Evolutionary conservation across 2,113 vertebrate species (phyloP), one percentile per base, ranked within the genome.

Genomic region (Megalops atlanticus): DNA sequence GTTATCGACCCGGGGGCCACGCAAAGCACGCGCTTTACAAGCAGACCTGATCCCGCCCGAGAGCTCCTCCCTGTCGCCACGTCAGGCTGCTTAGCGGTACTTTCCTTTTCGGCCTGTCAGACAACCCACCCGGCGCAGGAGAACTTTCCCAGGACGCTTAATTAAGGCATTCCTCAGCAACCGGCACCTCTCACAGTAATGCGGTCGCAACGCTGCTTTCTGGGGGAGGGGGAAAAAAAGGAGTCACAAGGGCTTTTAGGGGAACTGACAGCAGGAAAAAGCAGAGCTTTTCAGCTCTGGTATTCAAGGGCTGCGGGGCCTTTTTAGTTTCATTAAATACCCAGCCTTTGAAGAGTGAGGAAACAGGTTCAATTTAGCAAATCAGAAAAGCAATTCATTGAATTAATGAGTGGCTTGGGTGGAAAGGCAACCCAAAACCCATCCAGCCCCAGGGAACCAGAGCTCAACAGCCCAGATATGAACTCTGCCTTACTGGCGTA

Each of bases 351-450:
- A 64, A 64, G 58, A 64, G 58, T 31, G 24, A 64, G 24, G 58
- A 64, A 64, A 64, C 18, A 64, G 58, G 58, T 27, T 64, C 58
- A 64, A 64, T 64, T 64, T 64, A 64, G 58, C 27, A 64, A 64
- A 64, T 64, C 58, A 64, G n/a, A 64, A 64, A 64, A 64, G 8
- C 24, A 31, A 64, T 64, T 64, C 58, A 64, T 64, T 64, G 58
- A 64, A 31, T 31, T 64, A 64, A 64, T 64, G 58, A 64, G n/a
- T 2, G n/a, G 58, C 58, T 27, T 10, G 58, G 8, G 58, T 24
- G 6, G 27, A 64, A 27, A 27, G 58, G n/a, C 58, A 64, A 27
- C 58, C 58, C n/a, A n/a, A 31, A 64, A 64, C 58, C 18, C 16
- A 21, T 21, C 6, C 18, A 21, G 18, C 49, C 7, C 49, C 58